Evolutionary conservation across 1,140 invertebrate genomes (phyloP).

Genomic region (Popillia japonica): DNA sequence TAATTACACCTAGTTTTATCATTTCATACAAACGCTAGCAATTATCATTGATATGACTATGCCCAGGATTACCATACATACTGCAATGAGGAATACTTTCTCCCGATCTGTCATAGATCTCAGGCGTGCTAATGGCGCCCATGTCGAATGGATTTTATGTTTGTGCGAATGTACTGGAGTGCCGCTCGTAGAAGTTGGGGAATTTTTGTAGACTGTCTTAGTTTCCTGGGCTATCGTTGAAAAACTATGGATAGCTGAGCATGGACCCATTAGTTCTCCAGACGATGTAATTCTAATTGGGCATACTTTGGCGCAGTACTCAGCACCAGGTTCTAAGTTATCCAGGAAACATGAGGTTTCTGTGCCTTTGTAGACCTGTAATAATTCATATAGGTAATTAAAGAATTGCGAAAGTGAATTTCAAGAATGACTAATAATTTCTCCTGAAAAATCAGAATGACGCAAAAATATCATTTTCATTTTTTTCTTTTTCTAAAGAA

Average conservation of each 20-base stretch:
- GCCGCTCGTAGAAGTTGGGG: conserved; percentile 48
- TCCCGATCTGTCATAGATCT: conserved; percentile 71
- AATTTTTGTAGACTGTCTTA: conserved; percentile 51
- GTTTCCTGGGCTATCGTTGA: conserved; percentile 60
- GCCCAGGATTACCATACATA: conserved; percentile 69
- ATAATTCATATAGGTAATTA: background rate
- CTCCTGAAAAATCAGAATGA: no score
- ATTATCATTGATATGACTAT: conserved; percentile 67
- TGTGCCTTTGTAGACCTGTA: conserved; percentile 74
- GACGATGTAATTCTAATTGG: conserved; percentile 69
- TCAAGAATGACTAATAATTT: no score
- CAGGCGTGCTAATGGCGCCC: conserved; percentile 55
- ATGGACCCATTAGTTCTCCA: conserved; percentile 70
- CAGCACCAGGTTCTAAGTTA: conserved; percentile 72
- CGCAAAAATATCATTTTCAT: no score
- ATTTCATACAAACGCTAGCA: conserved; percentile 44
- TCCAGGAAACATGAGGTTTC: conserved; percentile 72
- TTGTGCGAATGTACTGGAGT: conserved; percentile 45
- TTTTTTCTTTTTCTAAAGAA: no score
- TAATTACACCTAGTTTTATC: conserved; percentile 46
- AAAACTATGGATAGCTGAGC: conserved; percentile 69
- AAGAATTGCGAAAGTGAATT: no score
- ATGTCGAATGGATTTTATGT: conserved; percentile 48
- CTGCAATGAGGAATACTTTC: conserved; percentile 70
- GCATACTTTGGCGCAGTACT: conserved; percentile 78